phyloP scores from a whole-genome alignment of 1,140 invertebrate species.

The Reticulitermes speratus region DNA sequence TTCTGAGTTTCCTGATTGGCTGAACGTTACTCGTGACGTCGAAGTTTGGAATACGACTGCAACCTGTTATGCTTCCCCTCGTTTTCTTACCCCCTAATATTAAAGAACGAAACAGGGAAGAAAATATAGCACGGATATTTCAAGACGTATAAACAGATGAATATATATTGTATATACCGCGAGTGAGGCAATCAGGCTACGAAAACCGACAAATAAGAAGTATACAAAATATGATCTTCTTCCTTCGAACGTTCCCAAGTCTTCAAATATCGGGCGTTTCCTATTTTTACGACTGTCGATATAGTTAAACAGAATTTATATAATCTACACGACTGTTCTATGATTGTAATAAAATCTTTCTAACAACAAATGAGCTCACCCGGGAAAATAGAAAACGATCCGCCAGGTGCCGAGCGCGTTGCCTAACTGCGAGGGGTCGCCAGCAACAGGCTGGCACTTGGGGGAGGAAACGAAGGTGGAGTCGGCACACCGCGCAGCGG shows the following conservation, averaged over 20 bases:
- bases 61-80: not conserved
- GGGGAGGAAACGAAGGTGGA: not conserved
- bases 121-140: too few species aligned
- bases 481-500: not conserved
- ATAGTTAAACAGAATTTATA: too few species aligned
- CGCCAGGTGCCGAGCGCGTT: constrained; percentile 22
- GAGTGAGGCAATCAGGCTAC: too few species aligned
- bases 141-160: too few species aligned
- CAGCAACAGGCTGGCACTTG: constrained; percentile 18
- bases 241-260: too few species aligned
- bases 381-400: constrained; percentile 17
- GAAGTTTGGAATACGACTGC: not conserved
- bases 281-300: too few species aligned
- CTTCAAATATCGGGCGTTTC: too few species aligned
- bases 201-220: not conserved
- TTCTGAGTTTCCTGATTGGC: not conserved
- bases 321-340: too few species aligned
- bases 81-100: too few species aligned
- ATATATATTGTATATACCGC: too few species aligned
- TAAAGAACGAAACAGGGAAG: too few species aligned
- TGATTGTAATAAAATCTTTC: too few species aligned
- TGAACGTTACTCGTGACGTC: not conserved
- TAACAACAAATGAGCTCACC: not conserved
- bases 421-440: constrained; percentile 25
- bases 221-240: not conserved